Conservation (phyloP, 2,797 vertebrate species). For the Hydrocynus forskahlii region DNA sequence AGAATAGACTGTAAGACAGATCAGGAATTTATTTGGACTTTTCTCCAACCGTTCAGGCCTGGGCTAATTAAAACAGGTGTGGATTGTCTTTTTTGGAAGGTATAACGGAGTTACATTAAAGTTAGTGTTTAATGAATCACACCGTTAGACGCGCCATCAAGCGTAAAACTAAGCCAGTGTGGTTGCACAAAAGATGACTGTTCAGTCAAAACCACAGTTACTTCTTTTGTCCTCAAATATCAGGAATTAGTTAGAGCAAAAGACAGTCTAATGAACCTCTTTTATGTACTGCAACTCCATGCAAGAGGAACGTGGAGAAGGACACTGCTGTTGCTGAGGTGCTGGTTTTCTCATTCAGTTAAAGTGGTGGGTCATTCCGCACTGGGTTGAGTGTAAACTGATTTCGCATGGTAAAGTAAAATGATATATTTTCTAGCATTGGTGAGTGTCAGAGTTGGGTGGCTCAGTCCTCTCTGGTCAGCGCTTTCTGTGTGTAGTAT, state of each 20-base stretch:
- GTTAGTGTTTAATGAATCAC: no score
- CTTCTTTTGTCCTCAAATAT: not conserved
- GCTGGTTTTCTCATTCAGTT: not conserved
- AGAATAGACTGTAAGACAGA: no score
- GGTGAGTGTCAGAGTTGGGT: not conserved
- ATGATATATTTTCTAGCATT: not conserved
- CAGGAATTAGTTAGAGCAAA: not conserved
- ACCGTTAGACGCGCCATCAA: no score
- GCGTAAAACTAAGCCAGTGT: not conserved
- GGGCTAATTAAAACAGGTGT: no score
- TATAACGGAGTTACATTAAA: no score
- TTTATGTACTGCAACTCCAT: not conserved
- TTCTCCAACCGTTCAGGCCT: no score
- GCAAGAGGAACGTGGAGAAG: not conserved
- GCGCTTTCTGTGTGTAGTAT: no score
- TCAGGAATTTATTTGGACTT: no score
- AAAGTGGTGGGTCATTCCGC: not conserved
- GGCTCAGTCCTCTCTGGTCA: no score
- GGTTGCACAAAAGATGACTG: not conserved
- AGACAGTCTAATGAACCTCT: no score
- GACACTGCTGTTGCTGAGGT: not conserved
- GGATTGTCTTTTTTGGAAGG: no score
- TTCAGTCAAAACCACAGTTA: not conserved
- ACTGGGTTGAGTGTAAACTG: not conserved
- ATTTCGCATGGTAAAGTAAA: not conserved